Conservation (phyloP, 53 echinoderm and acorn worm genomes). For the Glandiceps talaboti region DNA sequence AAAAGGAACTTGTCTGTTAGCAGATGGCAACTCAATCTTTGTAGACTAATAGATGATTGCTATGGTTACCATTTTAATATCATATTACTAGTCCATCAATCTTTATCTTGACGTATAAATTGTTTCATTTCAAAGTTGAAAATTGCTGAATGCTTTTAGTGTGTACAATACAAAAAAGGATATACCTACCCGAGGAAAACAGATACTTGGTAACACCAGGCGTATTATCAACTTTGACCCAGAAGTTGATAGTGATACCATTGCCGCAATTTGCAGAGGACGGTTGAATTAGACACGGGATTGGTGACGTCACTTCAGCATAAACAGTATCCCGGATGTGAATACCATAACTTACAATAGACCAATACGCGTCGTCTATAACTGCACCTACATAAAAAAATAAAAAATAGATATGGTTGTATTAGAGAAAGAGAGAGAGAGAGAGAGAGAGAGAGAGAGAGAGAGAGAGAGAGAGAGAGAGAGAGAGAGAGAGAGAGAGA, state of each 20-base stretch:
- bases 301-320: background rate
- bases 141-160: too few relatives aligned
- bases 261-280: background rate
- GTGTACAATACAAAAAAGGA: too few relatives aligned
- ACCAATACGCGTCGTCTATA: background rate
- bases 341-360: background rate
- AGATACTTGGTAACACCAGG: background rate
- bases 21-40: too few relatives aligned
- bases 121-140: too few relatives aligned
- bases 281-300: background rate
- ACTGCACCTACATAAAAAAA: background rate
- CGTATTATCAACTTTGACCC: background rate
- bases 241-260: background rate
- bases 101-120: too few relatives aligned
- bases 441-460: constrained; percentile 3
- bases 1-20: too few relatives aligned
- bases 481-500: constrained; percentile 1
- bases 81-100: too few relatives aligned
- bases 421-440: constrained; percentile 4
- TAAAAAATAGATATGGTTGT: too few relatives aligned
- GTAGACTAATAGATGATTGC: too few relatives aligned
- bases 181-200: background rate
- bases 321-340: background rate
- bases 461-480: background rate
- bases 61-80: too few relatives aligned